Evolutionary conservation across 2,113 vertebrate genomes (phyloP).

Genomic region (Hemiscyllium ocellatum): DNA sequence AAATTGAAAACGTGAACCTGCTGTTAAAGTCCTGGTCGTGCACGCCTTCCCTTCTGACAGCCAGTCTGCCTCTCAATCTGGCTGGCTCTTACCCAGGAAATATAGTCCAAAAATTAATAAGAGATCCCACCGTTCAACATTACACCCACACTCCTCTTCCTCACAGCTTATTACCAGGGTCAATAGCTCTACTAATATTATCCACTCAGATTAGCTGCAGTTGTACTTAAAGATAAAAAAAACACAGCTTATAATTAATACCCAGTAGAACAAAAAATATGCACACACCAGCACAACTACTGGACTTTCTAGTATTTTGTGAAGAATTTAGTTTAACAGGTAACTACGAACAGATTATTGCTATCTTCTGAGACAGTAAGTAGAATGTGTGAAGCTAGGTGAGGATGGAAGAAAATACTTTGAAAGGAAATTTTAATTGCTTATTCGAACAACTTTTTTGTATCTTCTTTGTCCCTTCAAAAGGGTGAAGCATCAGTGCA

Average conservation of each 20-base stretch:
- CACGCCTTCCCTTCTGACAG: neutral
- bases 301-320: neutral
- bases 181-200: too few species aligned
- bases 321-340: neutral
- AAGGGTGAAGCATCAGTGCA: neutral
- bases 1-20: neutral
- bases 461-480: neutral
- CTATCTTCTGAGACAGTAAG: neutral
- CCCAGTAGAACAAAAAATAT: too few species aligned
- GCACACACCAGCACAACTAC: too few species aligned
- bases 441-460: neutral
- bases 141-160: too few species aligned
- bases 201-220: too few species aligned
- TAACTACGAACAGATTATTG: neutral
- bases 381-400: neutral
- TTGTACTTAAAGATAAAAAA: neutral
- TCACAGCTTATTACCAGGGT: too few species aligned
- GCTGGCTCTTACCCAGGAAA: too few species aligned
- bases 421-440: neutral
- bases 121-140: too few species aligned
- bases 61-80: too few species aligned
- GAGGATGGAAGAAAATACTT: neutral
- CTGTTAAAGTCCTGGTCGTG: neutral
- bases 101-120: too few species aligned
- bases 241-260: neutral